phyloP scores from a whole-genome alignment of 2,797 vertebrate species.

The Vultur gryphus region DNA sequence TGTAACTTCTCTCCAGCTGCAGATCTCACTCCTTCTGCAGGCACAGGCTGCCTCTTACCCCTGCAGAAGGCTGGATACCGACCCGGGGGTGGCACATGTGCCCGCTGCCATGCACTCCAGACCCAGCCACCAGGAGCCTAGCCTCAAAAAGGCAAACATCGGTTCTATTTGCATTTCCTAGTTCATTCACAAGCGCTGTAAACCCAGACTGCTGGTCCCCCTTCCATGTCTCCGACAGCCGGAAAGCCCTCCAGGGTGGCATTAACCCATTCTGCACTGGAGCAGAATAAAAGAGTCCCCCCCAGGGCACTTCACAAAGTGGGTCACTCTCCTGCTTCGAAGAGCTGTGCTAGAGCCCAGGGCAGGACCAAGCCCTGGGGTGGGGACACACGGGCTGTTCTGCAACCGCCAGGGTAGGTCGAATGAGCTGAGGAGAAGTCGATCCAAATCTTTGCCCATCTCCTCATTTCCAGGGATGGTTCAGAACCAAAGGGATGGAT shows the following conservation, averaged over 20 bases:
- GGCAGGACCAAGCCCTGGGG: background rate
- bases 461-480: background rate
- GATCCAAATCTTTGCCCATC: background rate
- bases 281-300: background rate
- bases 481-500: background rate
- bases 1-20: background rate
- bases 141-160: background rate
- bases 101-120: background rate
- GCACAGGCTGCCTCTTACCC: background rate
- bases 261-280: conserved; percentile 54
- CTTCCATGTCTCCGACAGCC: background rate
- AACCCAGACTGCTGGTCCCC: background rate
- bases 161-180: conserved; percentile 47
- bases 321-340: conserved; percentile 53
- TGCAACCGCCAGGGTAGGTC: background rate
- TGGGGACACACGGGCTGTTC: background rate
- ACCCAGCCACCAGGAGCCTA: conserved; percentile 17
- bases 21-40: background rate
- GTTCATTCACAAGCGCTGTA: conserved; percentile 35
- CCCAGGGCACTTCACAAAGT: conserved; percentile 45
- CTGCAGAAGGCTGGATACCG: background rate
- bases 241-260: background rate
- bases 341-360: background rate
- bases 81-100: background rate
- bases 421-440: background rate